A percentile compares a stretch with the other conserved stretches of the same genome.
These are phyloP conservation scores for Corythornis madagascariensis DNA, from an alignment of 2,113 vertebrate species.

Conservation along the genomic window DNA sequence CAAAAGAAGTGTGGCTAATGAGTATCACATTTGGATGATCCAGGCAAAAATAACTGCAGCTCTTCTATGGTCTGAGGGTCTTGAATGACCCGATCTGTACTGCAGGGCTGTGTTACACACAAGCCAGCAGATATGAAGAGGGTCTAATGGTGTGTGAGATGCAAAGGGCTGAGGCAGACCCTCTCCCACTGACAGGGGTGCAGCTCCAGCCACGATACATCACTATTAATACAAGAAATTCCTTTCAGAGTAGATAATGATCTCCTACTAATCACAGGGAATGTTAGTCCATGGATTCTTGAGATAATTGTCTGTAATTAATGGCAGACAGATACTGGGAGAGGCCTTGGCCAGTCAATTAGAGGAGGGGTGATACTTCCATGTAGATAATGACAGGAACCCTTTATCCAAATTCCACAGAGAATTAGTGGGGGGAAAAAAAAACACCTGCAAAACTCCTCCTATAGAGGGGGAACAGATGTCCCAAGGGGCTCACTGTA, in stretches of 20 bases:
- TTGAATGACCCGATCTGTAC: not conserved
- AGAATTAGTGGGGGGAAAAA: not conserved
- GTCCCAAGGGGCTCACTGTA: not conserved
- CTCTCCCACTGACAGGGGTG: not conserved
- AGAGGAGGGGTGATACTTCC: not conserved
- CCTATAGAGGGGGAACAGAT: not conserved
- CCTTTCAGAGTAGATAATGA: not conserved
- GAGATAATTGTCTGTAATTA: constrained; percentile 28
- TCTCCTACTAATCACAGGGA: not conserved
- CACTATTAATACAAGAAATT: not conserved
- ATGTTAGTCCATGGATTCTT: not conserved
- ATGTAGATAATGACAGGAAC: not conserved
- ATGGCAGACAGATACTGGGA: constrained; percentile 1
- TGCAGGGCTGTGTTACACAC: not conserved
- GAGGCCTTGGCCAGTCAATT: not conserved
- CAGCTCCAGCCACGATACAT: not conserved
- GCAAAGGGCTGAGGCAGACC: not conserved
- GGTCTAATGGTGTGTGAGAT: not conserved
- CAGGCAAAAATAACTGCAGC: not conserved
- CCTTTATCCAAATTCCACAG: not conserved
- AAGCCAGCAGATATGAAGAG: not conserved
- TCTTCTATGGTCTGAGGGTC: fast-evolving
- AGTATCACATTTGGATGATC: not conserved
- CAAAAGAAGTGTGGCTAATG: not conserved
- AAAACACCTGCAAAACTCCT: not conserved